Evolutionary conservation across 2,888 invertebrate genomes (phyloP).

Genomic region (Cryptops parisi): DNA sequence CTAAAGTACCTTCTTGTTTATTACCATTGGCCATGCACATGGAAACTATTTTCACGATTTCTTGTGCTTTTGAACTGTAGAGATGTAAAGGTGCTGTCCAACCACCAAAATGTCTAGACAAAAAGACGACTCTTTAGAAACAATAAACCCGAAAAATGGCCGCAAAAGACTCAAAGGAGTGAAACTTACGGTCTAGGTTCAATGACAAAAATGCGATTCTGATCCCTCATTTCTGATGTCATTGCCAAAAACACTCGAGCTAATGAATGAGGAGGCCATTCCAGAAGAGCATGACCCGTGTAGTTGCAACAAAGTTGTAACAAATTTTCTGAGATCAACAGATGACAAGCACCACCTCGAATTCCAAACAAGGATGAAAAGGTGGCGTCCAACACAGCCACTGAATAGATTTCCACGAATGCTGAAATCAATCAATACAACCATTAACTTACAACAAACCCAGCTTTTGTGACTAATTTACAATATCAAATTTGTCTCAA

Average conservation of each 20-base stretch:
- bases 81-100: conserved; percentile 10
- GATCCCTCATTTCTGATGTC: conserved; percentile 9
- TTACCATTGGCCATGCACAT: background rate
- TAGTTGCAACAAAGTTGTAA: conserved; percentile 13
- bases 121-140: no score
- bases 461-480: no score
- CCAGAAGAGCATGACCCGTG: conserved; percentile 14
- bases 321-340: background rate
- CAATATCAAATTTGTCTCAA: no score
- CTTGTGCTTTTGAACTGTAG: conserved; percentile 7
- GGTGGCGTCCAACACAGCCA: conserved; percentile 6
- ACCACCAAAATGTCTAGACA: conserved; percentile 5
- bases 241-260: conserved; percentile 7
- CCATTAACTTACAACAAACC: no score
- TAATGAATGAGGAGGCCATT: conserved; percentile 16
- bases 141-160: no score
- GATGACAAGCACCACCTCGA: conserved; percentile 6
- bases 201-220: conserved; percentile 11
- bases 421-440: no score
- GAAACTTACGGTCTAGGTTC: conserved; percentile 13
- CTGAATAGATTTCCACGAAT: background rate
- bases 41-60: background rate
- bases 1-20: background rate
- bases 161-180: background rate
- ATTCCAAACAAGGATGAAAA: conserved; percentile 8